phyloP scores from a whole-genome alignment of 2,113 vertebrate genomes.

The Protomyctophum bolini region DNA sequence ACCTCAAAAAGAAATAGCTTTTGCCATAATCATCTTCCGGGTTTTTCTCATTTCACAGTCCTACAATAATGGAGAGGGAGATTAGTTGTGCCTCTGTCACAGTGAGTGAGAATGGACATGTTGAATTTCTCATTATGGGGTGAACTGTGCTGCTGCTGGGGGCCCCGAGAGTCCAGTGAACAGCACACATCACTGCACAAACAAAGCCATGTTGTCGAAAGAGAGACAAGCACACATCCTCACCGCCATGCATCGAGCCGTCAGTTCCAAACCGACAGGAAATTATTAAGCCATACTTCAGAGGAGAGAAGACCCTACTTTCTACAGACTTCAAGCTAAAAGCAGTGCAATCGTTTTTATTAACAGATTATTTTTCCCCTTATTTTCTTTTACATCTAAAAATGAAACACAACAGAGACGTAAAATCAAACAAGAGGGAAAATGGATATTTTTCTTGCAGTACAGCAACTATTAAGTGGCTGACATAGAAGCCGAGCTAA shows the following conservation, averaged over 20 bases:
- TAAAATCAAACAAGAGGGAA: constrained; percentile 22
- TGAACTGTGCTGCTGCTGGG: constrained; percentile 1
- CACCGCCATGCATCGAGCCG: constrained; percentile 39
- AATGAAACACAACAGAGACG: too few relatives aligned
- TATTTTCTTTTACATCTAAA: neutral
- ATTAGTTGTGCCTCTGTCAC: constrained; percentile 34
- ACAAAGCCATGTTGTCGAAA: constrained; percentile 8
- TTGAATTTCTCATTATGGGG: constrained; percentile 22
- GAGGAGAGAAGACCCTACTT: constrained; percentile 9
- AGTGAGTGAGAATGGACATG: constrained; percentile 2
- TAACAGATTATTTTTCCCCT: neutral
- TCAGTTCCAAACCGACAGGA: constrained; percentile 11
- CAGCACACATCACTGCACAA: constrained; percentile 50
- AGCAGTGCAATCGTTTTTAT: neutral
- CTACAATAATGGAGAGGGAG: constrained; percentile 40
- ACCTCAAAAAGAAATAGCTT: constrained; percentile 14
- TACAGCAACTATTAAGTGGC: constrained; percentile 26
- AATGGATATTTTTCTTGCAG: constrained; percentile 12
- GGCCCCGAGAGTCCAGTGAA: constrained; percentile 19
- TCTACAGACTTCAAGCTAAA: neutral
- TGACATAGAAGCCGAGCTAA: constrained; percentile 34
- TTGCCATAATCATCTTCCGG: neutral
- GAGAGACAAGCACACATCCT: constrained; percentile 1
- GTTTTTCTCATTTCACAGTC: constrained; percentile 35
- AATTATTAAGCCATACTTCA: constrained; percentile 24